A percentile compares a stretch with the other conserved stretches of the same genome.
These are phyloP conservation scores for Hexactinellida sp. DNA, from an alignment of 37 sponge, comb jelly and placozoan species.

Conservation along the genomic window DNA sequence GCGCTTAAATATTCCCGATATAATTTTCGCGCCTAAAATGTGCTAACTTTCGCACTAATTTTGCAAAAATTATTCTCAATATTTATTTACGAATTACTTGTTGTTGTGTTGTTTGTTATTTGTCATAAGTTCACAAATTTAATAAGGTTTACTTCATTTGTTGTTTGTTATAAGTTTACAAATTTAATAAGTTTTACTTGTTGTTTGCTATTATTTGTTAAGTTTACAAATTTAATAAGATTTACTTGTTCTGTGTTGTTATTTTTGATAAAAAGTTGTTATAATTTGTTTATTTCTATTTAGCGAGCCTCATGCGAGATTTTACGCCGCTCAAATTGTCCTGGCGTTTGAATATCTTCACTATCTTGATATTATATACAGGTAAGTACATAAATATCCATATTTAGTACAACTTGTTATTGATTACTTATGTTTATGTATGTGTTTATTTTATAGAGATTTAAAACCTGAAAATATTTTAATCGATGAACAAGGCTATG, in stretches of 20 bases:
- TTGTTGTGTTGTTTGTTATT: background rate
- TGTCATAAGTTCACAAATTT: no score
- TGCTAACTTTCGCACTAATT: no score
- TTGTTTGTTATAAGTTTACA: no score
- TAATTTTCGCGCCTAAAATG: no score
- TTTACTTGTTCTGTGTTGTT: no score
- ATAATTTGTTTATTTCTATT: no score
- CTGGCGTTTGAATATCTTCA: conserved; percentile 96
- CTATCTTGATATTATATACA: conserved; percentile 88
- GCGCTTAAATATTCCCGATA: no score
- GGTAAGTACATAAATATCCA: conserved; percentile 36
- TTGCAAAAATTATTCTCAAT: background rate
- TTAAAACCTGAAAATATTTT: conserved; percentile 96
- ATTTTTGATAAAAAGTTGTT: no score
- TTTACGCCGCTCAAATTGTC: conserved; percentile 95
- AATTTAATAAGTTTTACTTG: no score
- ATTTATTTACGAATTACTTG: background rate
- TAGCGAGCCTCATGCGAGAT: conserved; percentile 67
- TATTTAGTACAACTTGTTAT: background rate
- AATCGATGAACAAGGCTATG: conserved; percentile 79
- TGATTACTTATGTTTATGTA: background rate
- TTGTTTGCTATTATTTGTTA: no score
- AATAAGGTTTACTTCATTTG: no score
- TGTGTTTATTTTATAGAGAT: conserved; percentile 47
- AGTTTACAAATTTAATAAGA: no score